Evolutionary conservation across 1,140 invertebrate genomes (phyloP).

Genomic region (Oncopeltus fasciatus): DNA sequence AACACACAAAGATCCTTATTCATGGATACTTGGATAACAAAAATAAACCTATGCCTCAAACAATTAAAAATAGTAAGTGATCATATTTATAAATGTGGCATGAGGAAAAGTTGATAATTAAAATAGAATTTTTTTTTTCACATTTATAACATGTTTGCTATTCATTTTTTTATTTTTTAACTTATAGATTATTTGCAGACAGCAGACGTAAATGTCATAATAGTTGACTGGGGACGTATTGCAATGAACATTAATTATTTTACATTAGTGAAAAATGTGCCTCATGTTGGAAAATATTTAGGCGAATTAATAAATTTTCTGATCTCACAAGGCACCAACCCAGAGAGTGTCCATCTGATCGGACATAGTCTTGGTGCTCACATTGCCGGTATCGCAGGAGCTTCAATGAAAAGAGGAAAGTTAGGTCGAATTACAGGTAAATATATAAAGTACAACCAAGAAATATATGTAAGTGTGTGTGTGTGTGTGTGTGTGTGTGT

Average conservation of each 20-base stretch:
- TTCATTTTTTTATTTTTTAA: background rate
- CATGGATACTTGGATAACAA: too few species aligned
- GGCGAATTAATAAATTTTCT: constrained; percentile 44
- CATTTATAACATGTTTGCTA: too few species aligned
- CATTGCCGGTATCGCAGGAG: constrained; percentile 58
- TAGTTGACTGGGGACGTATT: constrained; percentile 39
- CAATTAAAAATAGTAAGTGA: too few species aligned
- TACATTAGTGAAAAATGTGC: constrained; percentile 40
- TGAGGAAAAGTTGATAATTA: too few species aligned
- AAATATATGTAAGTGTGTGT: too few species aligned
- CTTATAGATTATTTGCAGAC: constrained; percentile 8
- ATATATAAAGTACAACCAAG: too few species aligned
- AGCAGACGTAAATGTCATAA: constrained; percentile 38
- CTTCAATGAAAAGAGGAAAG: constrained; percentile 20
- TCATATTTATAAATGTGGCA: too few species aligned
- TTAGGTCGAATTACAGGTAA: background rate
- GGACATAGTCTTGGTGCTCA: constrained; percentile 76
- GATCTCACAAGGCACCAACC: constrained; percentile 32
- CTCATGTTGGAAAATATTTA: constrained; percentile 43
- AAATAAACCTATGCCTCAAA: too few species aligned
- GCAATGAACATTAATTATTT: constrained; percentile 29
- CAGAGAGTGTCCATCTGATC: constrained; percentile 50
- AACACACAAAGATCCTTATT: too few species aligned
- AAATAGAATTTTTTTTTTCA: too few species aligned
- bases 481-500: too few species aligned